These are phyloP conservation scores for Dipodomys ordii DNA, from an alignment of 2,113 vertebrate genomes.

Conservation along the genomic window DNA sequence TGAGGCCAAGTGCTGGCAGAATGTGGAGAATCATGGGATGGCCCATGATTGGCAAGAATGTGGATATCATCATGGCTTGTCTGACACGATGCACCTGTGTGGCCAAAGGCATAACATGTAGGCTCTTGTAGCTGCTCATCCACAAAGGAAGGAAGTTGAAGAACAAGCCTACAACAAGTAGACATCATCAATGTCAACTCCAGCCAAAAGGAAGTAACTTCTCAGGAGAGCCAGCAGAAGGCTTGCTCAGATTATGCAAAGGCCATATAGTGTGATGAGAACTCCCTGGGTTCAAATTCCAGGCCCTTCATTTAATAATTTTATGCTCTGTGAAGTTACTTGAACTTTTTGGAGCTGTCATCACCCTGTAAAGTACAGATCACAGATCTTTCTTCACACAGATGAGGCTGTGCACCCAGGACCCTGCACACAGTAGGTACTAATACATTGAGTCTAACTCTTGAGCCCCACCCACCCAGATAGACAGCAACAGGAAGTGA, in stretches of 20 bases:
- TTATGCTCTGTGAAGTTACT: not conserved
- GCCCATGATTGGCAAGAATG: too few species aligned
- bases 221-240: too few species aligned
- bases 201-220: not conserved
- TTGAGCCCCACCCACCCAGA: not conserved
- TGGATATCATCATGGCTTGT: too few species aligned
- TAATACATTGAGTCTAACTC: not conserved
- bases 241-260: not conserved
- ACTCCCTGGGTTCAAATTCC: not conserved
- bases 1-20: not conserved
- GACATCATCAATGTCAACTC: not conserved
- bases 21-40: not conserved
- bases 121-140: not conserved
- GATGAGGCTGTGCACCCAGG: not conserved
- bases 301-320: not conserved
- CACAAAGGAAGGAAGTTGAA: not conserved
- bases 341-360: not conserved
- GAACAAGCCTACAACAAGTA: not conserved
- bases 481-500: not conserved
- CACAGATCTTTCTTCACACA: not conserved
- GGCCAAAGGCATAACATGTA: not conserved
- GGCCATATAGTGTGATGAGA: not conserved
- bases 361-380: not conserved
- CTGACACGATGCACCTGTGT: not conserved
- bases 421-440: not conserved